Base-by-base conservation (phyloP, 2,797 vertebrate genomes). In the Scomberomorus guttatus region DNA sequence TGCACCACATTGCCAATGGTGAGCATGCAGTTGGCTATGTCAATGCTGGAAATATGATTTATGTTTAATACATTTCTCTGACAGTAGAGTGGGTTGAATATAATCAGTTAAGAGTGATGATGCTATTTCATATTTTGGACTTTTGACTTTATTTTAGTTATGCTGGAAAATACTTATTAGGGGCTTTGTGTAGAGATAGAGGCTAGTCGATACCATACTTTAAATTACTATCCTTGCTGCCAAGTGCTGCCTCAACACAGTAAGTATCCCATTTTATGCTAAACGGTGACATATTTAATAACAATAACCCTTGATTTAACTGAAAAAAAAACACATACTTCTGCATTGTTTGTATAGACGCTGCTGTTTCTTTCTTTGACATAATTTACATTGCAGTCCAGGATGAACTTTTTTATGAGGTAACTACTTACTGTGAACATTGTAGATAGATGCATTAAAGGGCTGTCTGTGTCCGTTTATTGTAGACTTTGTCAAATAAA, bases 351-450 rank as follows among this genome's bases (percentile, higher is more conserved):
- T 68, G 52, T 46, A 56, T 67, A 11, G 22, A 68, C 6, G 24
- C 66, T 61, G 7, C 9, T 51, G 37, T 58, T 66, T 80, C 15
- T 73, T 65, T 69, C 2, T 71, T 50, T 82, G 65, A 77, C 68
- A 72, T 60, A 70, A 25, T 61, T 70, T 61, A 13, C 64, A 29
- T 20, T 71, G 32, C 56, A 50, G 39, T 82, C 27, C 3, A 75
- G 50, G 13, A 46, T 77, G 29, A 58, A 60, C 50, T 24, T 72
- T 83, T 86, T 75, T 57, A 34, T 71, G 56, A 78, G 68, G 50
- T 68, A 37, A 69, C 34, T 50, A 55, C 79, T 85, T 71, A 92
- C 79, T 93, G 89, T 94, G 88, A 93, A 92, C 58, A 25, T 51
- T 91, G 81, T 84, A 85, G 67, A 87, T 82, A 64, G n/a, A 50